These are phyloP conservation scores for Eupristina koningsbergeri DNA, from an alignment of 1,140 invertebrate genomes.

Conservation along the genomic window DNA sequence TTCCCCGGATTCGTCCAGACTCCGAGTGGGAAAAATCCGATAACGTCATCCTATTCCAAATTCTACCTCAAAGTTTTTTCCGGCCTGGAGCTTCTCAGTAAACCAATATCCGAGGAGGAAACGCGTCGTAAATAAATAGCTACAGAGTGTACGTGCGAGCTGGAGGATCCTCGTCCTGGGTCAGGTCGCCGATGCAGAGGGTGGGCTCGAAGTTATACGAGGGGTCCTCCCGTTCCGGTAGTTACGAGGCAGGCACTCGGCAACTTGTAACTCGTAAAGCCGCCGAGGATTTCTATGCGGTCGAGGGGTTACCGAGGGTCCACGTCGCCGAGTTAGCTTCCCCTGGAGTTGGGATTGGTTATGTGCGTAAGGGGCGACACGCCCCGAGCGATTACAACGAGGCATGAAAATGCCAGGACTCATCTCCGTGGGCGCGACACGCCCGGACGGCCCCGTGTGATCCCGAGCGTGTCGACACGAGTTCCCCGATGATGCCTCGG, in stretches of 20 bases:
- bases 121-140: slow-evolving; percentile 41
- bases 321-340: no score
- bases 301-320: not conserved
- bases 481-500: not conserved
- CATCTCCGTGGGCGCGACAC: not conserved
- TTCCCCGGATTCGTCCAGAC: not conserved
- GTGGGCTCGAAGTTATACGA: not conserved
- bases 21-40: not conserved
- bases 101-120: slow-evolving; percentile 8
- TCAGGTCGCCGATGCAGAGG: no score
- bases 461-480: not conserved
- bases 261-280: slow-evolving; percentile 50
- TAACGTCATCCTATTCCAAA: not conserved
- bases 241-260: slow-evolving; percentile 30
- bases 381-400: slow-evolving; percentile 20
- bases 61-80: not conserved
- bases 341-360: no score
- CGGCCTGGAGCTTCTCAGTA: not conserved
- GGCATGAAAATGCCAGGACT: slow-evolving; percentile 28
- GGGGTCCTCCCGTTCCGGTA: not conserved
- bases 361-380: not conserved
- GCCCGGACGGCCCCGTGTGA: not conserved
- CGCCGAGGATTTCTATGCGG: not conserved
- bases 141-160: not conserved
- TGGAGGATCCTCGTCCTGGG: no score